phyloP scores from a whole-genome alignment of 2,113 vertebrate species.

The Xenotilapia longispinis region DNA sequence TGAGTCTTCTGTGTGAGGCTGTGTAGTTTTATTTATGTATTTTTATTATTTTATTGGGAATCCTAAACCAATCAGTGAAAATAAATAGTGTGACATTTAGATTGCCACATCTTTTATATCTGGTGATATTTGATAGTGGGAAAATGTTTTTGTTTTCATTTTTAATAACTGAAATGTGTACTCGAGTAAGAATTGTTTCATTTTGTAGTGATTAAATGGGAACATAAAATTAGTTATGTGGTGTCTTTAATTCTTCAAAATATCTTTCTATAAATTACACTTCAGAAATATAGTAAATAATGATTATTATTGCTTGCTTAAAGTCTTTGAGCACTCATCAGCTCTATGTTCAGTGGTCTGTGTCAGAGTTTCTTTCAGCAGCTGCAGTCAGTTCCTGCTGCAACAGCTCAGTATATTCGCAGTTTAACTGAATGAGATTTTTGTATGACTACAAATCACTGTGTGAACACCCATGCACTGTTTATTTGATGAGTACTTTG shows the following conservation, averaged over 20 bases:
- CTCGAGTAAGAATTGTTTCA: accelerated
- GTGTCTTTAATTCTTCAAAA: not conserved
- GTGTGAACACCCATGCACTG: accelerated
- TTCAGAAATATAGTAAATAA: accelerated
- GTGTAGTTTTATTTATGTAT: not conserved
- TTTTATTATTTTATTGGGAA: not conserved
- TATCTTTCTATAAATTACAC: accelerated
- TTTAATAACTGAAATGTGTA: not conserved
- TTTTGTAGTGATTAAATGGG: accelerated
- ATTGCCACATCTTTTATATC: accelerated
- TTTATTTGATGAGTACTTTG: accelerated
- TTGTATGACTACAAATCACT: accelerated
- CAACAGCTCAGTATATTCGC: accelerated
- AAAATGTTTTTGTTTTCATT: accelerated
- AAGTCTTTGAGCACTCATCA: accelerated
- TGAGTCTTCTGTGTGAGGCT: accelerated
- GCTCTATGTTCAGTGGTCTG: not conserved
- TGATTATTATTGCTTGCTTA: not conserved
- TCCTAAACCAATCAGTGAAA: accelerated
- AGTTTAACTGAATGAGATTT: not conserved
- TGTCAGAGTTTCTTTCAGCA: not conserved
- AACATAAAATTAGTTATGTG: not conserved
- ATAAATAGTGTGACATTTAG: accelerated
- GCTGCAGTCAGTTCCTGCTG: not conserved
- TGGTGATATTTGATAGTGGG: not conserved